Base-by-base conservation (phyloP, 2,797 vertebrate species). In the Moxostoma hubbsi region DNA sequence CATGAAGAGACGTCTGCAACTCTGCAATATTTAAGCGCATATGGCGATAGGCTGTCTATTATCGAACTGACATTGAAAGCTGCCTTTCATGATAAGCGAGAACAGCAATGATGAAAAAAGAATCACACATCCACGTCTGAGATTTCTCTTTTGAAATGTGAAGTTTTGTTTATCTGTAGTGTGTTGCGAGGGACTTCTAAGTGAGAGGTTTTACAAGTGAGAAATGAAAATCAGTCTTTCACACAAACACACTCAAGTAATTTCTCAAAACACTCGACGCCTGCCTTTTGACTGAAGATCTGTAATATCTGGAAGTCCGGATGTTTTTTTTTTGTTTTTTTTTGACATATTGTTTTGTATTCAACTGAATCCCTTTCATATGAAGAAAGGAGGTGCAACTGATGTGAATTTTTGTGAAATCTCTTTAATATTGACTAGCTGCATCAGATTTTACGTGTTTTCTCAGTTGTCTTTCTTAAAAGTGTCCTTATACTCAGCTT, bases 101-200 rank as follows among this genome's bases (percentile, higher is more conserved):
- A 85, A 82, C 58, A 85, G 85, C 63, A 45, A 87, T 84, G 70
- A 73, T 87, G 83, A 73, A 82, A 83, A 77, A 73, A 77, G 36
- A 36, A 36, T 36, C 36, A 36, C 36, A 36, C 36, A 36, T 36
- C 36, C 83, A 74, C 84, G 87, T 90, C 91, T 89, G 79, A 87
- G 86, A 86, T 86, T 90, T 88, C 80, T 85, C 84, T 84, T 90
- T 88, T 63, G 85, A 92, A 92, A 93, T 90, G 87, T 90, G 89
- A 93, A 72, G 77, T 85, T 84, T 92, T 93, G 90, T 92, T 92
- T 92, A 91, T 93, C 89, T 86, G 86, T 80, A 83, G 87, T 86
- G 81, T 89, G 89, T 90, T 90, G 50, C 43, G 49, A 54, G 58
- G 15, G 36, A 70, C 89, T 92, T 93, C 87, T 85, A 68, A 82